Conservation (phyloP, 2,888 invertebrate species). For the Psylliodes chrysocephalus region DNA sequence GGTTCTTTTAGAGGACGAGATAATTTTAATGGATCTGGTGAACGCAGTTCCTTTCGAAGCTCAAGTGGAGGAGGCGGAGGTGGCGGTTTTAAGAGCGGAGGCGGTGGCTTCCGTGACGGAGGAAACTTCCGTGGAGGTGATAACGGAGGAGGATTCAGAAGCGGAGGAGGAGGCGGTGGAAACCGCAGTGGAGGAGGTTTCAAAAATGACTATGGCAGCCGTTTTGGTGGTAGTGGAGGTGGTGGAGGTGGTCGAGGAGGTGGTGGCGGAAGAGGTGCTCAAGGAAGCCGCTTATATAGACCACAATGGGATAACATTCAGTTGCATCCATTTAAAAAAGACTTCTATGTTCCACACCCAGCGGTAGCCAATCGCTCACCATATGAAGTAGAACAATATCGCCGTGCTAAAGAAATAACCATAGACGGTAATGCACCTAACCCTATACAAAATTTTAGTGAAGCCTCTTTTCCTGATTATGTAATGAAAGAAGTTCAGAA, state of each 20-base stretch:
- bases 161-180: constrained; percentile 63
- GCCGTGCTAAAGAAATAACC: constrained; percentile 85
- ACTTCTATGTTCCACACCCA: constrained; percentile 82
- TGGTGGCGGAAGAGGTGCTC: constrained; percentile 54
- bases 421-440: constrained; percentile 80
- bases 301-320: constrained; percentile 80
- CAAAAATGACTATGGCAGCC: constrained; percentile 62
- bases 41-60: constrained; percentile 52
- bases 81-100: constrained; percentile 57
- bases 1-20: constrained; percentile 53
- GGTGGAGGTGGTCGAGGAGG: constrained; percentile 53
- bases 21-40: constrained; percentile 57
- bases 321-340: constrained; percentile 84
- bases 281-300: constrained; percentile 68
- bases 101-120: constrained; percentile 39
- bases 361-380: constrained; percentile 73
- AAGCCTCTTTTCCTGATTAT: constrained; percentile 83
- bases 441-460: constrained; percentile 82
- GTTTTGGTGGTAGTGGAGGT: constrained; percentile 24
- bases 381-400: constrained; percentile 79
- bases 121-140: constrained; percentile 23
- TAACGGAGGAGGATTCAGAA: constrained; percentile 29
- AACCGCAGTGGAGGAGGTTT: no score
- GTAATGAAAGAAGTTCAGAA: constrained; percentile 78
- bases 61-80: constrained; percentile 31